phyloP scores from a whole-genome alignment of 2,888 invertebrate species.

The Endomychus coccineus region DNA sequence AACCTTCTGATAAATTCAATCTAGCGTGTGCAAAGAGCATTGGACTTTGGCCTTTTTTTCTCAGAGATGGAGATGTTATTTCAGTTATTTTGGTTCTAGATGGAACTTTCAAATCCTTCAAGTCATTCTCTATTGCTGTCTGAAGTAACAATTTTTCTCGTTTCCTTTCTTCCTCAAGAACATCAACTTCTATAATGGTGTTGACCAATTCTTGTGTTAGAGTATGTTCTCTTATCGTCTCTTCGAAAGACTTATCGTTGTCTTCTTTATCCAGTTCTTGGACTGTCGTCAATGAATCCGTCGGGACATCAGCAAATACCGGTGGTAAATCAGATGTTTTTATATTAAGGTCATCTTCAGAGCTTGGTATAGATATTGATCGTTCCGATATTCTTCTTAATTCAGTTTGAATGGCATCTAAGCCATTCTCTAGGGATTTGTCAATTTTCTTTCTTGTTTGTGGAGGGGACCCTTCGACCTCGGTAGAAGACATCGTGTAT shows the following conservation, averaged over 20 bases:
- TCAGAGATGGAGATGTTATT: conserved; percentile 59
- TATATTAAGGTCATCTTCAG: conserved; percentile 62
- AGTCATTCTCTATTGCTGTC: conserved; percentile 41
- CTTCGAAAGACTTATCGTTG: conserved; percentile 37
- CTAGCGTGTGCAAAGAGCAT: conserved; percentile 73
- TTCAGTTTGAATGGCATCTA: conserved; percentile 60
- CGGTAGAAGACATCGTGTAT: conserved; percentile 63
- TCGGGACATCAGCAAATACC: conserved; percentile 36
- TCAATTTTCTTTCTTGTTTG: conserved; percentile 64
- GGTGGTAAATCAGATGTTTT: conserved; percentile 48
- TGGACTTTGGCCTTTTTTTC: conserved; percentile 68
- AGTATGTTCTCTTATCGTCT: conserved; percentile 36
- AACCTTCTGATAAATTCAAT: conserved; percentile 77
- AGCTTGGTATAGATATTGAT: conserved; percentile 68
- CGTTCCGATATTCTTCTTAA: conserved; percentile 64
- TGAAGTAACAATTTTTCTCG: conserved; percentile 37
- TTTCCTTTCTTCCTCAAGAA: conserved; percentile 32
- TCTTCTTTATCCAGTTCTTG: conserved; percentile 36
- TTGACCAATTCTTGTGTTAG: conserved; percentile 49
- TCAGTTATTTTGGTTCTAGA: conserved; percentile 55
- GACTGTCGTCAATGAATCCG: conserved; percentile 31
- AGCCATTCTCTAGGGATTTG: conserved; percentile 49
- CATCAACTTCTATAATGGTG: conserved; percentile 32
- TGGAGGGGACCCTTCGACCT: conserved; percentile 70
- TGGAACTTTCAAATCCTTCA: conserved; percentile 40